phyloP scores from a whole-genome alignment of 2,113 vertebrate species.

The Melanotaenia duboulayi region DNA sequence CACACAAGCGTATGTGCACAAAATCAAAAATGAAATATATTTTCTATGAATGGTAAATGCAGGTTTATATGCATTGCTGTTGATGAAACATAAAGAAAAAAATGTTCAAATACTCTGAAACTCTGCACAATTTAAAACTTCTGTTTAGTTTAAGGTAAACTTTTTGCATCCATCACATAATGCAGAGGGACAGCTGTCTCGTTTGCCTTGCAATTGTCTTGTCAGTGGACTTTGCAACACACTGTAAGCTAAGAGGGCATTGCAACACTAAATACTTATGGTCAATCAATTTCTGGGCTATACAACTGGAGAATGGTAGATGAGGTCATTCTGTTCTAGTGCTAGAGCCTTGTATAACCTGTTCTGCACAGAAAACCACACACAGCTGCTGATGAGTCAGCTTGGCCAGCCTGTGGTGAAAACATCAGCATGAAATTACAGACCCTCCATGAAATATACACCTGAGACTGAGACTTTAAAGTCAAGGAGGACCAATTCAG shows the following conservation, averaged over 20 bases:
- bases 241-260: slow-evolving; percentile 31
- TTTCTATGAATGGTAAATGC: neutral
- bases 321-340: slow-evolving; percentile 48
- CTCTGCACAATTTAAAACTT: slow-evolving; percentile 14
- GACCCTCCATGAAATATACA: slow-evolving; percentile 75
- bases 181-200: slow-evolving; percentile 35
- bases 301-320: slow-evolving; percentile 38
- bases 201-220: slow-evolving; percentile 42
- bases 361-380: slow-evolving; percentile 26
- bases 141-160: slow-evolving; percentile 19
- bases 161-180: slow-evolving; percentile 29
- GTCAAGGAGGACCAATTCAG: slow-evolving; percentile 35
- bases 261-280: slow-evolving; percentile 54
- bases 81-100: neutral
- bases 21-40: neutral
- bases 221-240: slow-evolving; percentile 48
- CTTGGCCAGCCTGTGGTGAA: slow-evolving; percentile 17
- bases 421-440: slow-evolving; percentile 78
- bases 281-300: slow-evolving; percentile 53
- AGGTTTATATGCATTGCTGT: neutral
- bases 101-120: neutral
- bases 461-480: slow-evolving; percentile 49
- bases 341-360: slow-evolving; percentile 44
- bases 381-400: slow-evolving; percentile 7
- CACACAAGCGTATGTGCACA: neutral